Percentiles rank a stretch among this genome's conserved stretches.
Evolutionary conservation across 2,797 vertebrate species (phyloP).

Genomic region (Rachycentron canadum): DNA sequence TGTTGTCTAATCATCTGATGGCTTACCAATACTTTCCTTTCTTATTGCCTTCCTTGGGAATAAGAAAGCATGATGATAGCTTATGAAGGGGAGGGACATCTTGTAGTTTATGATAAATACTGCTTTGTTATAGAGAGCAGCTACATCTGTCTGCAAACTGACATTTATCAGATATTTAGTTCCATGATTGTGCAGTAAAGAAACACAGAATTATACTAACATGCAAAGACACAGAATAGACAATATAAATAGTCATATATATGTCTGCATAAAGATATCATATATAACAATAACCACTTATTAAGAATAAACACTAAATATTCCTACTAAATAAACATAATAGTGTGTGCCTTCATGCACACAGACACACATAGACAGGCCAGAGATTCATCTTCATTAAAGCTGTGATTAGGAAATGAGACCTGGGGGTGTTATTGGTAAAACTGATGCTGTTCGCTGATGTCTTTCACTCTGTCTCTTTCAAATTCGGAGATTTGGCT

Average conservation of each 20-base stretch:
- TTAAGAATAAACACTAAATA: too few relatives aligned
- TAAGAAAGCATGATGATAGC: slow-evolving; percentile 1
- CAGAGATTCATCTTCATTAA: slow-evolving; percentile 70
- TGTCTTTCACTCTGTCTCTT: slow-evolving; percentile 55
- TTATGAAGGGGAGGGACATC: not conserved
- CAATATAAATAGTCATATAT: not conserved
- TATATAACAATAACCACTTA: slow-evolving; percentile 5
- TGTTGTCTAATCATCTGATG: slow-evolving; percentile 38
- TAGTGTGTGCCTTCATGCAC: slow-evolving; percentile 14
- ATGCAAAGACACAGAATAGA: not conserved
- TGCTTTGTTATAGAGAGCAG: slow-evolving; percentile 14
- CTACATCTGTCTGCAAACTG: not conserved
- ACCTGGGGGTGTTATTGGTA: slow-evolving; percentile 61
- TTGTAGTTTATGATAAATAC: not conserved
- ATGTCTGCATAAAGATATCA: slow-evolving; percentile 13
- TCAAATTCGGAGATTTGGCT: slow-evolving; percentile 44
- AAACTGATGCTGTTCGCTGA: slow-evolving; percentile 54
- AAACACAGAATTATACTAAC: not conserved
- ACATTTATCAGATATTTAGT: not conserved
- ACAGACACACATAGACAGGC: slow-evolving; percentile 15
- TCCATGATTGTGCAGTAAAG: not conserved
- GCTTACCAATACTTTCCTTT: slow-evolving; percentile 35
- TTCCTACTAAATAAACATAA: slow-evolving; percentile 23
- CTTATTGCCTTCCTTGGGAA: slow-evolving; percentile 8
- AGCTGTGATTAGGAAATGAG: slow-evolving; percentile 69